A percentile compares a stretch with the other conserved stretches of the same genome.
These are phyloP conservation scores for Pseudococcus jackbeardsleyi DNA, from an alignment of 2,888 invertebrate species.

Conservation along the genomic window DNA sequence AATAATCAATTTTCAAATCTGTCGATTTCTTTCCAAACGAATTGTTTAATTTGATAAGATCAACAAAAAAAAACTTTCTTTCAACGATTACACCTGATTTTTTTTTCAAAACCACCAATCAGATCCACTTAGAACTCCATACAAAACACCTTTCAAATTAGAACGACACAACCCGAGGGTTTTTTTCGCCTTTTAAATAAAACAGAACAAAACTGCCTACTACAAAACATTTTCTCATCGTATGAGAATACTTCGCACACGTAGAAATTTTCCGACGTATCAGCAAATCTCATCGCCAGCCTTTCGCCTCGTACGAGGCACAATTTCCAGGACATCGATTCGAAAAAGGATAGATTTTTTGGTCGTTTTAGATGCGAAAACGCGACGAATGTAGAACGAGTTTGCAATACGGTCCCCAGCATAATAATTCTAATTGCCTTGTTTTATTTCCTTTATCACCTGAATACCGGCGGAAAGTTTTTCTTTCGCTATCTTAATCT, in stretches of 20 bases:
- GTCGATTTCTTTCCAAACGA: no score
- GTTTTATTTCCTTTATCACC: conserved; percentile 48
- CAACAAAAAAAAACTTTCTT: no score
- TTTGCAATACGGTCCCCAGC: background rate
- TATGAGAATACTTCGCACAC: background rate
- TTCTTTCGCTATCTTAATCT: conserved; percentile 46
- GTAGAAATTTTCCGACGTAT: background rate
- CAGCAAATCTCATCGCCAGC: background rate
- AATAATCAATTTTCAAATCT: no score
- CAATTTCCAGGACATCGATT: background rate
- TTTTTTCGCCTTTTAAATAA: background rate
- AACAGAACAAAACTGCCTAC: background rate
- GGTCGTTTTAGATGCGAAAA: background rate
- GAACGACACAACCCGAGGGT: background rate
- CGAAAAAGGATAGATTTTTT: background rate
- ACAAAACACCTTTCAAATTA: background rate
- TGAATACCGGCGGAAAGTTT: conserved; percentile 37
- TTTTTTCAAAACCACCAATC: background rate
- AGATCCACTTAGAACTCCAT: background rate
- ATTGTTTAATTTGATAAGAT: no score
- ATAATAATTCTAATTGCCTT: conserved; percentile 55
- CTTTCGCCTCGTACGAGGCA: background rate
- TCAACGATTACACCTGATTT: background rate
- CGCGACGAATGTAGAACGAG: conserved; percentile 17
- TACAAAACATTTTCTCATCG: background rate